Conservation (phyloP, 2,113 vertebrate species). For the Tetrax tetrax region DNA sequence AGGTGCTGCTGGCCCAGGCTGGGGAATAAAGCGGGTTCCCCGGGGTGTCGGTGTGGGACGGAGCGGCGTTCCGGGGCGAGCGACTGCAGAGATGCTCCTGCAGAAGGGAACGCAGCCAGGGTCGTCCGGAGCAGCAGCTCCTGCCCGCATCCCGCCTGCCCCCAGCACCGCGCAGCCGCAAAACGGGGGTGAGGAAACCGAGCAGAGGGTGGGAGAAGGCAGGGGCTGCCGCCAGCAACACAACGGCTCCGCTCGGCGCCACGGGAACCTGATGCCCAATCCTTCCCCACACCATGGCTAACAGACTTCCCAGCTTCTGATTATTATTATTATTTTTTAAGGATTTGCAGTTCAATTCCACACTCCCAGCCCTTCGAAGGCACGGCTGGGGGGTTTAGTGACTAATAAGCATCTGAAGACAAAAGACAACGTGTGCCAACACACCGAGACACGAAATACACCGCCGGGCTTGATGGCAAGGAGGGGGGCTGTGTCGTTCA, state of each 20-base stretch:
- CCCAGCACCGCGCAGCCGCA: neutral
- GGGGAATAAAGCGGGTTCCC: neutral
- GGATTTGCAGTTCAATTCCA: neutral
- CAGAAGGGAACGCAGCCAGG: neutral
- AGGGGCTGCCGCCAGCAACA: neutral
- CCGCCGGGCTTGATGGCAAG: neutral
- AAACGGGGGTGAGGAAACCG: rapidly evolving
- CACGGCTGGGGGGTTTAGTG: neutral
- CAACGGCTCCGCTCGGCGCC: neutral
- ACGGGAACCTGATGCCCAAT: neutral
- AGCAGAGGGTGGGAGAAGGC: neutral
- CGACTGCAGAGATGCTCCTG: neutral
- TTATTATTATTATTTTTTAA: neutral
- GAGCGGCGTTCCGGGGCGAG: neutral
- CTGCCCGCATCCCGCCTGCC: neutral
- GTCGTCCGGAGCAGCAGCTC: neutral
- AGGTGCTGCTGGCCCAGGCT: neutral
- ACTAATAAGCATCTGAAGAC: neutral
- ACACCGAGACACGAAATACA: neutral
- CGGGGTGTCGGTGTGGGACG: neutral
- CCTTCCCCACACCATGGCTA: rapidly evolving
- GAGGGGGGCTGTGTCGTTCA: neutral
- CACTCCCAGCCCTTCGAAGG: neutral
- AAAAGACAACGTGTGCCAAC: neutral
- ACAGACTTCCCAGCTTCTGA: neutral